Conservation (phyloP, 1,140 invertebrate species). For the Oedothorax gibbosus region DNA sequence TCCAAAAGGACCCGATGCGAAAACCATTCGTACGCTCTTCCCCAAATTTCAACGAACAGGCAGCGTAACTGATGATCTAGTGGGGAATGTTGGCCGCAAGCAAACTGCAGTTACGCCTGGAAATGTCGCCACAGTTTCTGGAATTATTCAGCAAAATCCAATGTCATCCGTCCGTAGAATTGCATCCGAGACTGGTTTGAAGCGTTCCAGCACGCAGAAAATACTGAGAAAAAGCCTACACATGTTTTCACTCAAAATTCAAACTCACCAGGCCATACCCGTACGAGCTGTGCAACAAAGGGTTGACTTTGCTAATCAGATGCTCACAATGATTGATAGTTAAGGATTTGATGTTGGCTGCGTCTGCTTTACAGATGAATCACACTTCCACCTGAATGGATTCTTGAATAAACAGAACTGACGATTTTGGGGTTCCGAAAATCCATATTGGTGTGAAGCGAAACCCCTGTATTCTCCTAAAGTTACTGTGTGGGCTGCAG, state of each 20-base stretch:
- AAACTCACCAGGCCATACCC: slow-evolving; percentile 24
- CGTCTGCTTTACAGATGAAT: slow-evolving; percentile 54
- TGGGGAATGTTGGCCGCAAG: too few relatives aligned
- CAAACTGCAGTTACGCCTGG: too few relatives aligned
- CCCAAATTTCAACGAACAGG: too few relatives aligned
- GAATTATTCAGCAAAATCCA: too few relatives aligned
- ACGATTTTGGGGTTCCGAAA: too few relatives aligned
- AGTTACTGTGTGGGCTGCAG: slow-evolving; percentile 43
- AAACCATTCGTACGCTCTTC: slow-evolving; percentile 5
- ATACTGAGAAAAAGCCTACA: slow-evolving; percentile 32
- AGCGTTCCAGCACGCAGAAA: too few relatives aligned
- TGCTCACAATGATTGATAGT: too few relatives aligned
- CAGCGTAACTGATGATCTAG: too few relatives aligned
- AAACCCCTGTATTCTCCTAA: slow-evolving; percentile 36
- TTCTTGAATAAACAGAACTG: slow-evolving; percentile 6
- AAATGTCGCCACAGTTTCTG: too few relatives aligned
- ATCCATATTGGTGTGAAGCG: too few relatives aligned
- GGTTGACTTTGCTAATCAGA: slow-evolving; percentile 24
- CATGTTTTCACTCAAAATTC: slow-evolving; percentile 40
- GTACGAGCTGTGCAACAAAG: slow-evolving; percentile 28
- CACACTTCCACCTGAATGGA: slow-evolving; percentile 32
- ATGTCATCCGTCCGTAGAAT: too few relatives aligned
- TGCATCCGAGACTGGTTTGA: too few relatives aligned
- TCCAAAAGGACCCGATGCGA: slow-evolving; percentile 8
- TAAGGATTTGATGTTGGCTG: slow-evolving; percentile 22